A percentile compares a stretch with the other conserved stretches of the same genome.
Evolutionary conservation across 1,140 invertebrate genomes (phyloP).

Genomic region (Ceratosolen solmsi): DNA sequence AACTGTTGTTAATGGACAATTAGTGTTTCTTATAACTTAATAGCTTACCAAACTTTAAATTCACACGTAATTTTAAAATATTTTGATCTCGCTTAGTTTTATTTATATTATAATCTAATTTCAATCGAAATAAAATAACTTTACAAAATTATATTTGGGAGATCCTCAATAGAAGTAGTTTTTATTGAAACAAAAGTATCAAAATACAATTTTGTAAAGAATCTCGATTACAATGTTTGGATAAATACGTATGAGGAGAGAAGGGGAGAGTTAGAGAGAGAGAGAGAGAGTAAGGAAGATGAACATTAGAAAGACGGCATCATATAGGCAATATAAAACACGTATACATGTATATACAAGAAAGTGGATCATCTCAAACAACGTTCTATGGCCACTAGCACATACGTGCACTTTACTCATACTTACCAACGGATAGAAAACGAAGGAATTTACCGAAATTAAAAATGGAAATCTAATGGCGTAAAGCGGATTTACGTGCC

Average conservation of each 20-base stretch:
- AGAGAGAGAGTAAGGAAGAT: background rate
- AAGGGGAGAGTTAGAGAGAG: background rate
- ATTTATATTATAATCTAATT: too few species aligned
- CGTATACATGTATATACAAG: background rate
- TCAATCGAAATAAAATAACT: too few species aligned
- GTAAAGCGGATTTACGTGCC: background rate
- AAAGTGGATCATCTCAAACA: background rate
- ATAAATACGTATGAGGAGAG: background rate
- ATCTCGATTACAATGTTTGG: background rate
- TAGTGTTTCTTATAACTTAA: too few species aligned
- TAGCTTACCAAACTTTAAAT: too few species aligned
- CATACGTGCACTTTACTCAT: background rate
- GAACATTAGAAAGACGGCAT: background rate
- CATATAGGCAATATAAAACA: background rate
- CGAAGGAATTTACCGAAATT: constrained; percentile 4
- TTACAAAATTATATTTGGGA: too few species aligned
- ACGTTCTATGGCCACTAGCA: background rate
- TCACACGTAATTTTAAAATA: too few species aligned
- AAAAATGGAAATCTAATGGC: constrained; percentile 1
- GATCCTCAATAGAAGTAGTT: too few species aligned
- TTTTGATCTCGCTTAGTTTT: too few species aligned
- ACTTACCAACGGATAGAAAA: background rate
- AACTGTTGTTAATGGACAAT: too few species aligned
- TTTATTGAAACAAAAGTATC: background rate
- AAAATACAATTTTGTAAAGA: background rate